These are phyloP conservation scores for Luffia ferchaultella DNA, from an alignment of 2,888 invertebrate species.

Conservation along the genomic window DNA sequence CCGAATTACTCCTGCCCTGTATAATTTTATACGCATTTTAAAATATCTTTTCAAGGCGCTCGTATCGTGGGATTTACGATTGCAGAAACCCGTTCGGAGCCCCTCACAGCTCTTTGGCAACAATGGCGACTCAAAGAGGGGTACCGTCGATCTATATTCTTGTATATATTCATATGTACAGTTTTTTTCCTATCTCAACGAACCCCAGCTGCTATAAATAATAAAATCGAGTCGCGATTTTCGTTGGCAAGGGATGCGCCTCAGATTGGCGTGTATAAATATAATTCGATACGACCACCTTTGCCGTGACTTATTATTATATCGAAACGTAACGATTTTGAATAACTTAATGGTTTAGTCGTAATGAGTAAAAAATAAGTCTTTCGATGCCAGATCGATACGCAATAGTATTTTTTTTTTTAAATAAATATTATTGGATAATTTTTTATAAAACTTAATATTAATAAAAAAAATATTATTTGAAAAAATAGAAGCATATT, in stretches of 20 bases:
- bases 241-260: constrained; percentile 51
- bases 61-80: constrained; percentile 59
- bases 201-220: constrained; percentile 62
- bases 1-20: constrained; percentile 60
- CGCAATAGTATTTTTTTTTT: no score
- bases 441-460: no score
- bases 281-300: constrained; percentile 59
- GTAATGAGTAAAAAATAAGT: no score
- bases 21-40: constrained; percentile 66
- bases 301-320: constrained; percentile 60
- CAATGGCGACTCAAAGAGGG: constrained; percentile 28
- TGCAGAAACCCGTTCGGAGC: constrained; percentile 59
- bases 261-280: constrained; percentile 30
- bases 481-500: no score
- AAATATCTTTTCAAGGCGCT: constrained; percentile 48
- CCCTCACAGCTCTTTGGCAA: constrained; percentile 37
- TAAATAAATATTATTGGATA: no score
- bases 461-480: no score
- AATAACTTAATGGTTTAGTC: neutral
- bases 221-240: constrained; percentile 58
- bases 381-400: constrained; percentile 34
- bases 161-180: constrained; percentile 3
- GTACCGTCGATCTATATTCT: constrained; percentile 20
- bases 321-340: constrained; percentile 19
- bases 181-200: constrained; percentile 53